Conservation (phyloP, 2,888 invertebrate genomes). For the Papilio gigon region DNA sequence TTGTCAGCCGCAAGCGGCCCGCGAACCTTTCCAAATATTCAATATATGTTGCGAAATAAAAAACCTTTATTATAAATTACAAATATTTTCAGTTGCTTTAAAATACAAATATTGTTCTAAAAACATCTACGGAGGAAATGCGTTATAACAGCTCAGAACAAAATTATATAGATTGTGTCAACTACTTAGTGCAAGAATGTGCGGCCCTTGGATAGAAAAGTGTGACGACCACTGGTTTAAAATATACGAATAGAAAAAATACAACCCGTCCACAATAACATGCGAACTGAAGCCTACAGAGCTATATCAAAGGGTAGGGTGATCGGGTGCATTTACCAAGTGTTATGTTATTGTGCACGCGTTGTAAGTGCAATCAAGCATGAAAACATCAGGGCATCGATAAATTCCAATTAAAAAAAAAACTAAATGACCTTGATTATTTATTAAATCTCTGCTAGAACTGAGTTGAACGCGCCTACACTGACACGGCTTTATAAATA, state of each 20-base stretch:
- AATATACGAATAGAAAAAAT: conserved; percentile 61
- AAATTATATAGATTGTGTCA: no score
- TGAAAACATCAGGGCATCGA: conserved; percentile 48
- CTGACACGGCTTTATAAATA: conserved; percentile 41
- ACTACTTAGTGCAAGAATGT: no score
- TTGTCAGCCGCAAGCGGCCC: no score
- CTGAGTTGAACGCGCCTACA: conserved; percentile 39
- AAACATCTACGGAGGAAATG: no score
- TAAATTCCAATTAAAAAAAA: conserved; percentile 25
- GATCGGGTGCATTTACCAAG: conserved; percentile 8
- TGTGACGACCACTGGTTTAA: no score
- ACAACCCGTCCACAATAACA: conserved; percentile 9
- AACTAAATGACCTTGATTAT: conserved; percentile 18
- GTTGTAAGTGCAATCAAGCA: conserved; percentile 69
- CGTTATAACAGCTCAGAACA: no score
- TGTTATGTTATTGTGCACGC: conserved; percentile 16
- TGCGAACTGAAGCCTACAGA: neutral
- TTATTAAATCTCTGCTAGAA: conserved; percentile 41
- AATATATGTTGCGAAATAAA: no score
- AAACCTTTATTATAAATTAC: no score
- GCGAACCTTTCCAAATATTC: no score
- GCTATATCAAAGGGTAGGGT: neutral
- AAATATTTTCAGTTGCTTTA: no score
- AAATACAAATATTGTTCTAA: no score
- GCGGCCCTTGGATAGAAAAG: no score